A percentile compares a stretch with the other conserved stretches of the same genome.
phyloP scores from a whole-genome alignment of 2,797 vertebrate genomes.

The Phoeniculus purpureus region DNA sequence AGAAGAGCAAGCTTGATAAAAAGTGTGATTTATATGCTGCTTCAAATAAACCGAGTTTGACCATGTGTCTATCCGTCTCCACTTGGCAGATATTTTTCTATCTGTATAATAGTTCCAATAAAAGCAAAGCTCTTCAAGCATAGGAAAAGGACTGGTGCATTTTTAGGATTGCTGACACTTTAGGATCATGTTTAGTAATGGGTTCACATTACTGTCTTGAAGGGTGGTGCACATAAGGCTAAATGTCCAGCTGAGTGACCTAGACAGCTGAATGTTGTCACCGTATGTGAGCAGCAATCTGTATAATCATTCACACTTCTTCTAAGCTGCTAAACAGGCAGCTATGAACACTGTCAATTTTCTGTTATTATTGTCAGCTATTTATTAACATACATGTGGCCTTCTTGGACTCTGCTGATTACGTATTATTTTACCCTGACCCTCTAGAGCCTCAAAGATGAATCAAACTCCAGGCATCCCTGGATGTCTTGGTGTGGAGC shows the following conservation, averaged over 20 bases:
- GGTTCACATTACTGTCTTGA: neutral
- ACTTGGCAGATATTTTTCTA: neutral
- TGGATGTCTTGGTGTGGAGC: neutral
- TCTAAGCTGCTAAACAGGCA: slow-evolving; percentile 1
- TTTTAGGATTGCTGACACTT: neutral
- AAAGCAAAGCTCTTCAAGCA: neutral
- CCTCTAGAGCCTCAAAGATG: neutral
- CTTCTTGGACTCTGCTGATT: neutral
- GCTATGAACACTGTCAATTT: slow-evolving; percentile 24
- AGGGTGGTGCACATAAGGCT: neutral
- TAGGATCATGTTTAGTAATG: neutral
- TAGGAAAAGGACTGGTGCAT: neutral
- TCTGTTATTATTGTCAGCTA: slow-evolving; percentile 15
- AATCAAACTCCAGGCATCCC: neutral
- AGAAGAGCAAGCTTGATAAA: neutral
- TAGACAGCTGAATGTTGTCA: slow-evolving; percentile 38
- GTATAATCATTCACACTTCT: slow-evolving; percentile 1
- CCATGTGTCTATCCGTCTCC: neutral
- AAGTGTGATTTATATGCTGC: neutral
- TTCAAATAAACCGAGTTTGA: neutral
- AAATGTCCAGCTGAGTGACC: slow-evolving; percentile 15
- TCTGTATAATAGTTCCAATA: neutral
- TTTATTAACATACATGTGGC: neutral
- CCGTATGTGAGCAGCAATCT: neutral
- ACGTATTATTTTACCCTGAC: neutral